Conservation (phyloP, 2,797 vertebrate species). For the Malurus leucopterus region DNA sequence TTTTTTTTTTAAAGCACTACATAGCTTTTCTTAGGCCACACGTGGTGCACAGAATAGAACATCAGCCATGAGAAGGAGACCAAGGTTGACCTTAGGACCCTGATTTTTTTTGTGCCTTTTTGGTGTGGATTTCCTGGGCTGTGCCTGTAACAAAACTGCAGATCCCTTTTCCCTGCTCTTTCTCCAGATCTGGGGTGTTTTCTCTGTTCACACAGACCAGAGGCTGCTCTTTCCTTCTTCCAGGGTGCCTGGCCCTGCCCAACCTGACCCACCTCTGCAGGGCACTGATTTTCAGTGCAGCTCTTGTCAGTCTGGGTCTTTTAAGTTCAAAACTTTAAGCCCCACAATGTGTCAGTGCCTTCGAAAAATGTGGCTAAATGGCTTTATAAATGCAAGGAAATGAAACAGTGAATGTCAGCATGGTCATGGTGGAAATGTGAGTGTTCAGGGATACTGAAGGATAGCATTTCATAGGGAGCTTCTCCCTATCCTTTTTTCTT, state of each 20-base stretch:
- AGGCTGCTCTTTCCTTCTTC: neutral
- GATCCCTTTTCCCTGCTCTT: neutral
- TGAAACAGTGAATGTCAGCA: slow-evolving; percentile 23
- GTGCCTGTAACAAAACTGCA: neutral
- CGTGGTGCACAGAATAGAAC: neutral
- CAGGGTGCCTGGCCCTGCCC: neutral
- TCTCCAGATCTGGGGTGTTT: neutral
- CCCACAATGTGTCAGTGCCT: neutral
- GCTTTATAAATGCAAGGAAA: slow-evolving; percentile 22
- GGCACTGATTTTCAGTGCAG: neutral
- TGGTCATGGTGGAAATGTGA: neutral
- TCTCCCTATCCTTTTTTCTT: neutral
- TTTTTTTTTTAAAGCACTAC: neutral
- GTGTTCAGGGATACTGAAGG: slow-evolving; percentile 1
- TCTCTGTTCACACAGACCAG: neutral
- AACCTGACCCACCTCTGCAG: neutral
- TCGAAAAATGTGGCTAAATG: slow-evolving; percentile 5
- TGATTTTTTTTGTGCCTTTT: neutral
- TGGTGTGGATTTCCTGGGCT: neutral
- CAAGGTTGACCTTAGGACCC: neutral
- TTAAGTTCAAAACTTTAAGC: neutral
- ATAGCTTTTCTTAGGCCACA: neutral
- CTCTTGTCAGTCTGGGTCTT: neutral
- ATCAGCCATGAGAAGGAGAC: neutral
- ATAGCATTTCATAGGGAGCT: slow-evolving; percentile 29